A percentile compares a stretch with the other conserved stretches of the same genome.
These are phyloP conservation scores for Drosophila serrata DNA, from an alignment of 1,140 invertebrate genomes.

Conservation along the genomic window DNA sequence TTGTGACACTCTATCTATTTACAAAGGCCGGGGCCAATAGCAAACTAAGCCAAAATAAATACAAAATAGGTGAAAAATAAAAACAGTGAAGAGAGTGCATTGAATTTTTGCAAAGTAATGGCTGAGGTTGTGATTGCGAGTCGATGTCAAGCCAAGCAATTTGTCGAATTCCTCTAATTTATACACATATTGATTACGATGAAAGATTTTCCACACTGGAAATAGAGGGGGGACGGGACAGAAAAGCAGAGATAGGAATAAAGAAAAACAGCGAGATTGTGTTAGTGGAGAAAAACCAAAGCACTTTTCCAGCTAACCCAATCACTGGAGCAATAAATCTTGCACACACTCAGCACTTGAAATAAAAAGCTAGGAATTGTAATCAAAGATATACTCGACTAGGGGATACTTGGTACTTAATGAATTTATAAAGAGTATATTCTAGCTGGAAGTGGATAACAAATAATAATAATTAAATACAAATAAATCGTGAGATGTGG, in stretches of 20 bases:
- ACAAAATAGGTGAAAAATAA: conserved; percentile 22
- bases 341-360: conserved; percentile 52
- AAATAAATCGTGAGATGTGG: neutral
- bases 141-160: conserved; percentile 37
- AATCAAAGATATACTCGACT: neutral
- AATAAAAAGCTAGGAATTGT: conserved; percentile 12
- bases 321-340: conserved; percentile 60
- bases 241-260: conserved; percentile 11
- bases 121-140: conserved; percentile 38
- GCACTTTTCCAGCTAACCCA: conserved; percentile 53
- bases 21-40: conserved; percentile 15
- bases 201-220: conserved; percentile 37
- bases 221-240: neutral
- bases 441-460: neutral
- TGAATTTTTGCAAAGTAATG: conserved; percentile 15
- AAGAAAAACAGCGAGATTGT: conserved; percentile 20
- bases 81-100: conserved; percentile 10
- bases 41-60: conserved; percentile 27
- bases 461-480: neutral
- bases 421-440: no score
- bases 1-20: conserved; percentile 46
- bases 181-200: conserved; percentile 64
- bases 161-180: conserved; percentile 51
- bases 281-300: conserved; percentile 39
- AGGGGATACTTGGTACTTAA: neutral